A percentile compares a stretch with the other conserved stretches of the same genome.
These are phyloP conservation scores for Uropsilus gracilis DNA, from an alignment of 2,113 vertebrate species.

Conservation along the genomic window DNA sequence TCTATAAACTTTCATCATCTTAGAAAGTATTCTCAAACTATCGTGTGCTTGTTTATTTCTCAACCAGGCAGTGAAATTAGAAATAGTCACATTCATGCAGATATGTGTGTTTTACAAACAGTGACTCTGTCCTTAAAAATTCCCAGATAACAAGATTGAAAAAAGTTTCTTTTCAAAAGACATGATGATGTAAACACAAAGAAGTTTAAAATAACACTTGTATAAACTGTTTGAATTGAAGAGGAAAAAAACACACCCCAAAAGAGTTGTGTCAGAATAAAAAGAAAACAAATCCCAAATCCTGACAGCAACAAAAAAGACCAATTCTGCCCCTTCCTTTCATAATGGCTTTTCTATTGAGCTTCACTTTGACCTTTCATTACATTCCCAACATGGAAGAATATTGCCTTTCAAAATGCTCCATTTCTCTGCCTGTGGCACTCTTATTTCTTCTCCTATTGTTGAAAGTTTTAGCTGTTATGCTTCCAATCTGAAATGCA, in stretches of 20 bases:
- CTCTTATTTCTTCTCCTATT: slow-evolving; percentile 78
- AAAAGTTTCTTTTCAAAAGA: slow-evolving; percentile 75
- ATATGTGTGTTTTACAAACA: slow-evolving; percentile 13
- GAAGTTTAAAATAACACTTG: slow-evolving; percentile 82
- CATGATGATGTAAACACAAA: slow-evolving; percentile 76
- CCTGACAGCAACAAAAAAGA: slow-evolving; percentile 86
- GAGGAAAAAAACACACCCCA: slow-evolving; percentile 71
- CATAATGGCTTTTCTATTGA: slow-evolving; percentile 82
- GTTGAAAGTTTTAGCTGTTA: slow-evolving; percentile 74
- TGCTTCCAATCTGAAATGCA: slow-evolving; percentile 65
- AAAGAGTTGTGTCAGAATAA: slow-evolving; percentile 82
- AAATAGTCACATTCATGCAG: background rate
- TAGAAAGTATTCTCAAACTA: background rate
- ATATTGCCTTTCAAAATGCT: slow-evolving; percentile 83
- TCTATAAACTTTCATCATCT: background rate
- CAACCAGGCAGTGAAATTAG: background rate
- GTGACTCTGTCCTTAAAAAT: slow-evolving; percentile 75
- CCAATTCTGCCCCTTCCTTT: slow-evolving; percentile 78
- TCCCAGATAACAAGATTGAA: slow-evolving; percentile 65
- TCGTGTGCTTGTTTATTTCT: slow-evolving; percentile 23
- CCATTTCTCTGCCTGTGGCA: slow-evolving; percentile 78
- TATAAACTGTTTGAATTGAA: slow-evolving; percentile 79
- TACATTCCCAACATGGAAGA: slow-evolving; percentile 83
- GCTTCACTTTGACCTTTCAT: slow-evolving; percentile 83
- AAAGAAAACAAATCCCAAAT: slow-evolving; percentile 84